These are phyloP conservation scores for Ceyx erithaca DNA, from an alignment of 2,797 vertebrate genomes.

Conservation along the genomic window DNA sequence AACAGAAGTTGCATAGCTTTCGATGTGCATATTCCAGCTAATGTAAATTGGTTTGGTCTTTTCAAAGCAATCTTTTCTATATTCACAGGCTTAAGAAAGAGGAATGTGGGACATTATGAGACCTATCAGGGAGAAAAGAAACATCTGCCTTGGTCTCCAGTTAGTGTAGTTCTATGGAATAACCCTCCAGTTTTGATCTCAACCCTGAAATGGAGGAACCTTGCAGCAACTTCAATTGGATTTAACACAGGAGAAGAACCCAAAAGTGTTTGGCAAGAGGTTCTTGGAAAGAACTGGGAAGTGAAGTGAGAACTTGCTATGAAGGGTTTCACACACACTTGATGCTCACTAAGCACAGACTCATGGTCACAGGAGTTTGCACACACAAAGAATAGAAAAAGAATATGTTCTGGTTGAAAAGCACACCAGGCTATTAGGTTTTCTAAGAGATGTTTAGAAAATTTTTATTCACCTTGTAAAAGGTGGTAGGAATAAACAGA, in stretches of 20 bases:
- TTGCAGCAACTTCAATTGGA: neutral
- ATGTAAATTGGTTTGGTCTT: neutral
- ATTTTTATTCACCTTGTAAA: neutral
- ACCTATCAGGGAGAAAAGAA: neutral
- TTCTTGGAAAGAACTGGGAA: conserved; percentile 3
- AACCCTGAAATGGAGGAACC: neutral
- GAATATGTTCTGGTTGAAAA: neutral
- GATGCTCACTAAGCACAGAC: neutral
- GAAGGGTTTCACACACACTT: conserved; percentile 27
- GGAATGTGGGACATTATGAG: neutral
- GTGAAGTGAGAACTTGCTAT: neutral
- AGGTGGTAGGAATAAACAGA: conserved; percentile 6
- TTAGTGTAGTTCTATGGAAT: neutral
- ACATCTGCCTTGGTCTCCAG: neutral
- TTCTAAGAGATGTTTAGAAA: conserved; percentile 2
- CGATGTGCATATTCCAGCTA: neutral
- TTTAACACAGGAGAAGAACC: neutral
- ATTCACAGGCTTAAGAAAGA: neutral
- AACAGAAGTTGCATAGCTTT: neutral
- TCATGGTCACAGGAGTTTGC: neutral
- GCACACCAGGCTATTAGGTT: neutral
- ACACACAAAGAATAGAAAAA: neutral
- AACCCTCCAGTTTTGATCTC: neutral
- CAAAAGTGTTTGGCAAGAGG: neutral
- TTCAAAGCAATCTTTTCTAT: neutral